Evolutionary conservation across 2,113 vertebrate genomes (phyloP).

Genomic region (Miniopterus natalensis): DNA sequence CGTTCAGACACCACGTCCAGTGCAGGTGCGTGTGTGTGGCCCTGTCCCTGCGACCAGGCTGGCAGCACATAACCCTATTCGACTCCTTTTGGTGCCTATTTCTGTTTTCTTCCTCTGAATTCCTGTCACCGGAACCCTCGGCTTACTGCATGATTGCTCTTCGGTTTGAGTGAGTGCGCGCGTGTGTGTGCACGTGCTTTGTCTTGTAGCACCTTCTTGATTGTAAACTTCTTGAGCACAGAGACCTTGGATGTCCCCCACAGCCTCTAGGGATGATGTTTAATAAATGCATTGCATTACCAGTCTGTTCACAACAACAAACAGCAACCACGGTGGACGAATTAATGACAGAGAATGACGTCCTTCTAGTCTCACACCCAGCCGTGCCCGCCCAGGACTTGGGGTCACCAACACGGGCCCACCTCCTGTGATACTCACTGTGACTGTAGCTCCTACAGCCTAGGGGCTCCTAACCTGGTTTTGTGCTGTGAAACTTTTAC

Average conservation of each 20-base stretch:
- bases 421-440: not conserved
- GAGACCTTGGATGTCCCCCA: not conserved
- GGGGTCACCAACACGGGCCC: not conserved
- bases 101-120: conserved; percentile 38
- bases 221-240: not conserved
- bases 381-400: not conserved
- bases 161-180: not conserved
- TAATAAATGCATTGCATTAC: not conserved
- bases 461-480: not conserved
- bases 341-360: not conserved
- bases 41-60: not conserved
- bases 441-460: not conserved
- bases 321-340: not conserved
- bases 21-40: conserved; percentile 69
- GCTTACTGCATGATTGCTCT: not conserved
- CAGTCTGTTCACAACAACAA: not conserved
- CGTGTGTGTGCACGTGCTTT: not conserved
- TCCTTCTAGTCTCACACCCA: not conserved
- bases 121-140: not conserved
- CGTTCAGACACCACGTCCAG: conserved; percentile 56
- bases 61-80: not conserved
- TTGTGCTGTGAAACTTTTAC: not conserved
- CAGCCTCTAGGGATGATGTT: not conserved
- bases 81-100: not conserved
- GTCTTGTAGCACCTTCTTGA: not conserved